Evolutionary conservation across 2,888 invertebrate genomes (phyloP), one percentile per base, ranked within the genome.

Genomic region (Drosophila borealis): DNA sequence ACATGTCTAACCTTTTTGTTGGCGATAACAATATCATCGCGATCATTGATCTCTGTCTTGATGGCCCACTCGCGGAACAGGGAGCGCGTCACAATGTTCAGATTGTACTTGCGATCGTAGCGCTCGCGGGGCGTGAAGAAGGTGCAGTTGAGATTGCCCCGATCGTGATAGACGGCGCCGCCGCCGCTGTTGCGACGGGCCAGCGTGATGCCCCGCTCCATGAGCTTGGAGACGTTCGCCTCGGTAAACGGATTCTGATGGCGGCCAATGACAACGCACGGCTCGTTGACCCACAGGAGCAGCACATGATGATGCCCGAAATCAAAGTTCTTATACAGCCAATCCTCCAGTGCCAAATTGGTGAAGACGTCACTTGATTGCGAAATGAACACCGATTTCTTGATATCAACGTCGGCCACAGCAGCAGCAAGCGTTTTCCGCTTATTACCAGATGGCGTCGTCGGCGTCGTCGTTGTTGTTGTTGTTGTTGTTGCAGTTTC

Each of bases 161-260:
- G 93, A 92, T 99, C 99, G 92, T 99, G 99, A 92, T 97, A 99
- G 25, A 99, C 98, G 4, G 98, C 96, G 29, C 99, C 99, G 69
- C 99, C 97, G 33, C 99, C 99, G 92, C 98, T 98, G 90, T 97
- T 97, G 44, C 99, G 94, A 64, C 99, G 94, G 0, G 97, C 98
- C 68, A 98, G 88, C 11, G 94, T 93, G 62, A 99, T 95, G 14
- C 95, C 95, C 44, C 94, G 93, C 51, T 95, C 94, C 70, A 93
- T 91, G 51, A 97, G 92, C 44, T 94, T 93, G 2, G 95, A 94
- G 3, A 97, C 93, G 92, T 99, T 96, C 1, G 97, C 96, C 92
- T 99, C 99, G 36, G 95, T 92, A 96, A 98, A 99, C 0, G 98
- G 98, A 93, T 99, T 99, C 92, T 99, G 99, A 92, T 99, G 97